Conservation (phyloP, 2,888 invertebrate species). For the Eupithecia subumbrata region DNA sequence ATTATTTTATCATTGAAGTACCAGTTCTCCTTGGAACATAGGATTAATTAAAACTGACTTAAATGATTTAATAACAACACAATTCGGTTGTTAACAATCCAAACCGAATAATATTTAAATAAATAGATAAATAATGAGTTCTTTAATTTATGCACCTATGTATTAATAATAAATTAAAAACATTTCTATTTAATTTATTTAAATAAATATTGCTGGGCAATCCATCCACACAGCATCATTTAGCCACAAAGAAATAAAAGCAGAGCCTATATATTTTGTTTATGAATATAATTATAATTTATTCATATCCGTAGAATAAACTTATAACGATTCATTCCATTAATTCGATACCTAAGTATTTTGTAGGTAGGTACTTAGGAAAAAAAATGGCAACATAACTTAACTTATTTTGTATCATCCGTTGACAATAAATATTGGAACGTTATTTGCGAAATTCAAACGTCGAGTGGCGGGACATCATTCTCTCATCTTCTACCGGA, state of each 20-base stretch:
- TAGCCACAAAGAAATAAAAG: not conserved
- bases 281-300: no score
- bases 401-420: not conserved
- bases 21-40: not conserved
- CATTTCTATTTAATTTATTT: no score
- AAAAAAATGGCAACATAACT: not conserved
- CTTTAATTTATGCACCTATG: no score
- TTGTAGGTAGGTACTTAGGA: not conserved
- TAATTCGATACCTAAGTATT: not conserved
- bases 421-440: not conserved
- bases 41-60: not conserved
- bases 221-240: not conserved
- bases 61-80: not conserved
- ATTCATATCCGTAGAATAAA: no score
- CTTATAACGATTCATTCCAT: not conserved
- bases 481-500: conserved; percentile 14
- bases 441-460: not conserved
- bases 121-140: no score
- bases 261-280: not conserved
- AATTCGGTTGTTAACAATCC: no score
- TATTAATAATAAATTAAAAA: no score
- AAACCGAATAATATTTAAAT: no score
- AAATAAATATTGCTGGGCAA: not conserved
- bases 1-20: not conserved
- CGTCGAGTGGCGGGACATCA: not conserved